Evolutionary conservation across 2,888 invertebrate species (phyloP).

Genomic region (Augochlorella aurata): DNA sequence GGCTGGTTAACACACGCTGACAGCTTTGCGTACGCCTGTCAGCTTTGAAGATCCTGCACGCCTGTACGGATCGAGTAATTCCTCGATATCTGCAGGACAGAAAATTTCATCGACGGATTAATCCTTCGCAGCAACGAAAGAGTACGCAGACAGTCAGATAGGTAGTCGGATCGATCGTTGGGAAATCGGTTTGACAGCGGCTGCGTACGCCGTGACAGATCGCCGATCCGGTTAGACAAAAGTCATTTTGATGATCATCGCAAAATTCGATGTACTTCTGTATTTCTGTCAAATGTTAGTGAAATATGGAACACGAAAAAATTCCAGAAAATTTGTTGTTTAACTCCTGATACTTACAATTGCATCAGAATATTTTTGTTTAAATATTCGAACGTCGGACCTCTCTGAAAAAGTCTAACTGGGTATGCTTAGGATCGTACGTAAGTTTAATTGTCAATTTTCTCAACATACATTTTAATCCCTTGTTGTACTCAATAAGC

Average conservation of each 20-base stretch:
- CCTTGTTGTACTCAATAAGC: too few species aligned
- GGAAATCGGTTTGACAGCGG: slow-evolving; percentile 13
- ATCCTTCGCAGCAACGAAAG: slow-evolving; percentile 23
- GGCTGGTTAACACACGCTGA: background rate
- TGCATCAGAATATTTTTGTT: too few species aligned
- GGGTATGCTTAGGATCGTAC: too few species aligned
- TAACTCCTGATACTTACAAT: too few species aligned
- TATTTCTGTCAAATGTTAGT: too few species aligned
- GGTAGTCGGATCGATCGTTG: slow-evolving; percentile 30
- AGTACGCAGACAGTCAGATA: background rate
- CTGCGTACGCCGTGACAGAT: background rate
- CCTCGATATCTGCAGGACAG: slow-evolving; percentile 20
- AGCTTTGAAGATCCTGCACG: background rate
- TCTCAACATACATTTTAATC: too few species aligned
- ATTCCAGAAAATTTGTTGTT: too few species aligned
- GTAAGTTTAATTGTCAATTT: too few species aligned
- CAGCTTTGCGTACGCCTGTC: background rate
- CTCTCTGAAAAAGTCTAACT: too few species aligned
- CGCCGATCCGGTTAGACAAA: background rate
- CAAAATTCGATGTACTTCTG: background rate
- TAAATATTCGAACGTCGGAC: too few species aligned
- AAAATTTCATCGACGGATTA: slow-evolving; percentile 52
- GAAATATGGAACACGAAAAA: too few species aligned
- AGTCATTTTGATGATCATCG: background rate
- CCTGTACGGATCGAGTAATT: background rate